Conservation (phyloP, 2,888 invertebrate genomes). For the Lithophane ornitopus region DNA sequence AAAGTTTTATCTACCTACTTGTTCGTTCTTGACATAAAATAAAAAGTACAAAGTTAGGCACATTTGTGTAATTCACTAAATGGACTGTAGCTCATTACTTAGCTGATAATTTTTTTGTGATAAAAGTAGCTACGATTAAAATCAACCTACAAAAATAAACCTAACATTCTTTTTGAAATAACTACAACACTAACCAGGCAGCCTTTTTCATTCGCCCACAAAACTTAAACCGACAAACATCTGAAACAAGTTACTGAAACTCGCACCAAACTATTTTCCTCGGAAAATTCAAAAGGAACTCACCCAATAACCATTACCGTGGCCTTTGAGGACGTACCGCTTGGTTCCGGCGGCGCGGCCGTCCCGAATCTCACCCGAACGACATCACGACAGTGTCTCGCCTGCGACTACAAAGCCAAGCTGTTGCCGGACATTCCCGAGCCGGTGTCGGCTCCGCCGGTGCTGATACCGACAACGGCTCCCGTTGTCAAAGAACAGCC, state of each 20-base stretch:
- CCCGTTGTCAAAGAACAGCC: conserved; percentile 40
- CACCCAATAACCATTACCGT: conserved; percentile 70
- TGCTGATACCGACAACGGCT: conserved; percentile 61
- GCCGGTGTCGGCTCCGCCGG: conserved; percentile 72
- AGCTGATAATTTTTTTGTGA: conserved; percentile 31
- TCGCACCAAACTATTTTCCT: conserved; percentile 6
- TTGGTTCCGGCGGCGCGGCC: conserved; percentile 80
- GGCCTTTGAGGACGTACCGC: conserved; percentile 82
- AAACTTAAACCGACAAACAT: conserved; percentile 21
- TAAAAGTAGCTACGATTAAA: conserved; percentile 30
- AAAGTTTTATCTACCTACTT: neutral
- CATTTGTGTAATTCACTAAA: conserved; percentile 36
- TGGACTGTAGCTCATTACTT: conserved; percentile 33
- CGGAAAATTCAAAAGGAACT: conserved; percentile 52
- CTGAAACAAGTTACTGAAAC: neutral
- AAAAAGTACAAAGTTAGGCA: neutral
- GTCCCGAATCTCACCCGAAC: conserved; percentile 72
- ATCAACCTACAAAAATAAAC: conserved; percentile 20
- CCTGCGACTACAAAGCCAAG: conserved; percentile 77
- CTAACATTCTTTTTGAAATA: neutral
- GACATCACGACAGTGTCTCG: conserved; percentile 79
- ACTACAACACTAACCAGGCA: neutral
- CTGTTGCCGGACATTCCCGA: conserved; percentile 78
- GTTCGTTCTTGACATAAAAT: neutral
- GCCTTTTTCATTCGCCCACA: conserved; percentile 3